Conservation (phyloP, 2,888 invertebrate genomes). For the Branchinecta sandiegonensis region DNA sequence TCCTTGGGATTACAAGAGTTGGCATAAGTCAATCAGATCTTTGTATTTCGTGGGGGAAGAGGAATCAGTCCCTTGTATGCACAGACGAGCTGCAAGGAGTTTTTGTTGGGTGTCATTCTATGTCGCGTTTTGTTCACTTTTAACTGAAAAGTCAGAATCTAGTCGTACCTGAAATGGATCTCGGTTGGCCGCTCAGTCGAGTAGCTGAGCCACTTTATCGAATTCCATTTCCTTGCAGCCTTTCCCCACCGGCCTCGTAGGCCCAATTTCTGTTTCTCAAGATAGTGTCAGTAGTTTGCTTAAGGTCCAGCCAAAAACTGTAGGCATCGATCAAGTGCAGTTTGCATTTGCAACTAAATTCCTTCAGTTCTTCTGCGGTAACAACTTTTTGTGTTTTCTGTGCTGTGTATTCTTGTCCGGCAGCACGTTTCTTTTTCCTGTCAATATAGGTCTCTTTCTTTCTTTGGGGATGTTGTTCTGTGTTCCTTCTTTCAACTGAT, state of each 20-base stretch:
- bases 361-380: neutral
- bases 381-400: too few species aligned
- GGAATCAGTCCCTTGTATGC: conserved; percentile 8
- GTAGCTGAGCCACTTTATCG: conserved; percentile 8
- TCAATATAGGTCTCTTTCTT: neutral
- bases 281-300: conserved; percentile 9
- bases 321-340: conserved; percentile 4
- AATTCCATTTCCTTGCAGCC: neutral
- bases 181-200: conserved; percentile 8
- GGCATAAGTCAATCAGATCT: neutral
- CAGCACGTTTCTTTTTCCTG: neutral
- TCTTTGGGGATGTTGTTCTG: neutral
- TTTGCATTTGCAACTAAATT: conserved; percentile 9
- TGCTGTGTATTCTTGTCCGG: too few species aligned
- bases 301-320: conserved; percentile 11
- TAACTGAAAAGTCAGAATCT: conserved; percentile 8
- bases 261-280: neutral
- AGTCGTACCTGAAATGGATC: conserved; percentile 11
- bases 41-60: conserved; percentile 11
- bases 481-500: conserved; percentile 14
- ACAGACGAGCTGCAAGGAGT: neutral
- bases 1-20: too few species aligned
- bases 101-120: conserved; percentile 9
- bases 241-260: conserved; percentile 6
- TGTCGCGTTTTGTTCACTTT: neutral